phyloP scores from a whole-genome alignment of 2,888 invertebrate species.

The Acanthoscelides obtectus region DNA sequence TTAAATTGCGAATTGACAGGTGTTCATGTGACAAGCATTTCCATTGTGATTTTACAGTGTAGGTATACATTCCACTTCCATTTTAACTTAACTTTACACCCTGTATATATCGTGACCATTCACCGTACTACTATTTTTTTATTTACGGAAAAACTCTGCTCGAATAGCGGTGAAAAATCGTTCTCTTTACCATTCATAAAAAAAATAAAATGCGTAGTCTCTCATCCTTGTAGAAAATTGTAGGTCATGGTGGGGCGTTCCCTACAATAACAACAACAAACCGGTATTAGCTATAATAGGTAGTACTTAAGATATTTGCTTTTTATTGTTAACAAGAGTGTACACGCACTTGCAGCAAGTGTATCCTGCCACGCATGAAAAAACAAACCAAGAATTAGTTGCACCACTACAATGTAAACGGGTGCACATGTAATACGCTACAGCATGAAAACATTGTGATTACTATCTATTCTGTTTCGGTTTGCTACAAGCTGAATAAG shows the following conservation, averaged over 20 bases:
- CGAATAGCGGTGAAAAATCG: background rate
- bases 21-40: background rate
- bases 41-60: background rate
- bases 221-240: background rate
- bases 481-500: background rate
- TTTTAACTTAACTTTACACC: too few relatives aligned
- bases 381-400: background rate
- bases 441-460: background rate
- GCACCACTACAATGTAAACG: background rate
- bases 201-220: background rate
- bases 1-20: background rate
- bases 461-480: background rate
- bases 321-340: background rate
- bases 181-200: background rate
- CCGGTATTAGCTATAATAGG: background rate
- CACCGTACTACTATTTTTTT: too few relatives aligned
- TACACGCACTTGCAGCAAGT: background rate
- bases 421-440: background rate
- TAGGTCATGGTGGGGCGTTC: background rate
- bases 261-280: background rate
- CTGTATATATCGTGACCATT: too few relatives aligned
- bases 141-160: background rate
- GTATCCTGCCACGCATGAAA: background rate
- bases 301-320: background rate
- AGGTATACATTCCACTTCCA: too few relatives aligned